A percentile compares a stretch with the other conserved stretches of the same genome.
Evolutionary conservation across 2,888 invertebrate genomes (phyloP).

Genomic region (Patella caerulea): DNA sequence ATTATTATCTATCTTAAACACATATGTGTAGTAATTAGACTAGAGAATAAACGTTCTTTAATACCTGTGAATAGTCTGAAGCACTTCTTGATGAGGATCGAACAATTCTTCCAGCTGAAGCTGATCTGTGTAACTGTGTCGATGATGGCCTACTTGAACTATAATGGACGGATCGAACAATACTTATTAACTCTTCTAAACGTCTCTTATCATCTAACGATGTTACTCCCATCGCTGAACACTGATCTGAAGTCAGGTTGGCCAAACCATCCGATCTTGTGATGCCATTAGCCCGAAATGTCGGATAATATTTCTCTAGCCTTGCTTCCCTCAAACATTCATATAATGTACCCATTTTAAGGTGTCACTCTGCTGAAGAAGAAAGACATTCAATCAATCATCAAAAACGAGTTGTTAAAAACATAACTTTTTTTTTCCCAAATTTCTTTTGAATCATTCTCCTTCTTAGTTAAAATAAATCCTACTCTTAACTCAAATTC

Average conservation of each 20-base stretch:
- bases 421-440: too few species aligned
- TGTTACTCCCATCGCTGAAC: constrained; percentile 60
- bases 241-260: constrained; percentile 63
- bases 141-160: not conserved
- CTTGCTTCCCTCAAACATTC: constrained; percentile 65
- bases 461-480: too few species aligned
- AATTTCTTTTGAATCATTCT: too few species aligned
- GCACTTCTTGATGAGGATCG: too few species aligned
- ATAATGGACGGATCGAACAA: constrained; percentile 64
- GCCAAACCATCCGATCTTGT: constrained; percentile 62
- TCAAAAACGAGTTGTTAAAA: too few species aligned
- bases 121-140: too few species aligned
- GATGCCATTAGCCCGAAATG: constrained; percentile 64
- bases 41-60: not conserved
- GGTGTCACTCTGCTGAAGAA: not conserved
- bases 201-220: constrained; percentile 61
- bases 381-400: too few species aligned
- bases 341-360: constrained; percentile 60
- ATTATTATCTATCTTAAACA: too few species aligned
- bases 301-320: constrained; percentile 66
- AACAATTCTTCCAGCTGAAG: too few species aligned
- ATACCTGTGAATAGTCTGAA: too few species aligned
- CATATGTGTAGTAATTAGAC: too few species aligned
- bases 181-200: constrained; percentile 65
- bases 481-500: too few species aligned